A percentile compares a stretch with the other conserved stretches of the same genome.
Evolutionary conservation across 2,888 invertebrate species (phyloP).

Genomic region (Biston betularia): DNA sequence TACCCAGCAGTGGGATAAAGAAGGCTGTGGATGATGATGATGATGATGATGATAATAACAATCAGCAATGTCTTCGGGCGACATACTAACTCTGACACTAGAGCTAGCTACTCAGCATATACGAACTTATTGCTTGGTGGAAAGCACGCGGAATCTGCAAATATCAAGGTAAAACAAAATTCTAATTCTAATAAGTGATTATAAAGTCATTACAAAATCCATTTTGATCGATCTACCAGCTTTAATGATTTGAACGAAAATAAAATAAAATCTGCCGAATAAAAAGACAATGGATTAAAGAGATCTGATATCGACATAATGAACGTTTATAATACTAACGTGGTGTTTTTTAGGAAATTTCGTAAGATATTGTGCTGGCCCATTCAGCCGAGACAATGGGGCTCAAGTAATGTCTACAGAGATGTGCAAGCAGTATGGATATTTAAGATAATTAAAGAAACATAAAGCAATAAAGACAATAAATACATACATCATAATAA

Average conservation of each 20-base stretch:
- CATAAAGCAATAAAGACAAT: not conserved
- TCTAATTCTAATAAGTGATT: too few relatives aligned
- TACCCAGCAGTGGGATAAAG: too few relatives aligned
- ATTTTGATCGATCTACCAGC: not conserved
- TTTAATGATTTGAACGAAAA: conserved; percentile 50
- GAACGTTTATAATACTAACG: conserved; percentile 78
- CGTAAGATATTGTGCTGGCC: conserved; percentile 83
- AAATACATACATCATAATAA: too few relatives aligned
- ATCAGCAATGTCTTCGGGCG: too few relatives aligned
- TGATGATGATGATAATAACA: too few relatives aligned
- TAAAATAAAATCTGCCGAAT: conserved; percentile 42
- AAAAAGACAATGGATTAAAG: conserved; percentile 70
- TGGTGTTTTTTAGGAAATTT: conserved; percentile 82
- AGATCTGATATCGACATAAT: conserved; percentile 72
- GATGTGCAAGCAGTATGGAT: conserved; percentile 21
- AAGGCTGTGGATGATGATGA: too few relatives aligned
- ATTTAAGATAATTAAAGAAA: not conserved
- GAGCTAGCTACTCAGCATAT: too few relatives aligned
- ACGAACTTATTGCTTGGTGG: too few relatives aligned
- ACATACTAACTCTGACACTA: too few relatives aligned
- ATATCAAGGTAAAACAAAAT: too few relatives aligned
- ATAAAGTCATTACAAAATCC: conserved; percentile 15
- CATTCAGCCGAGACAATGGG: conserved; percentile 83
- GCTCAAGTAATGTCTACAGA: conserved; percentile 47
- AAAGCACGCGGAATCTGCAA: too few relatives aligned